Base-by-base conservation (phyloP, 2,888 invertebrate genomes). In the Zaprionus bogoriensis region DNA sequence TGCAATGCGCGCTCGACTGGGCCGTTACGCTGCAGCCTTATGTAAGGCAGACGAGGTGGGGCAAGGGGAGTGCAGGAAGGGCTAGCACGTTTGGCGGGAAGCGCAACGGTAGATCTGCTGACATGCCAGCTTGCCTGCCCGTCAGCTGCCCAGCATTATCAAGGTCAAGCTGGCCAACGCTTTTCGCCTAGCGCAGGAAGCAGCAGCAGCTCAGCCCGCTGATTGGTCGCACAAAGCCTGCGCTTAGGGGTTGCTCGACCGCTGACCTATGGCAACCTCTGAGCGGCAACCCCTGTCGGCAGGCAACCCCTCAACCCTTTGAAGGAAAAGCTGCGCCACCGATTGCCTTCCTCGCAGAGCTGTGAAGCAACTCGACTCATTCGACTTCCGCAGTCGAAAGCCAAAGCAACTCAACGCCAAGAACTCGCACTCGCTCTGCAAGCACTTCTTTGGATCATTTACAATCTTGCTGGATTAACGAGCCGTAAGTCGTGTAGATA, bases 301-400 rank as follows among this genome's bases (percentile, higher is more conserved):
- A 32, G 30, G 20, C 10, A 10, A 10, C 4, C 14, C 38, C n/a
- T 9, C 22, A 23, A 44, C 65, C 65, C 66, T n/a, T 28, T 77
- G 63, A 55, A 58, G 67, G 52, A 30, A 61, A 79, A 73, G 57
- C 41, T 52, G 70, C 44, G 46, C 25, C 30, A 66, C 23, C 17
- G 7, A 22, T 25, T 65, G 70, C 46, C 76, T 86, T 83, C 81
- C 47, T 77, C 53, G 67, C 36, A 4, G 22, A 17, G 25, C 54
- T 44, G 30, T 41, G 14, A 19, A 46, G 42, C 42, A 61, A 30
- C n/a, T 12, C 52, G 63, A 46, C 50, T 84, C 87, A 89, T 89
- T 89, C 88, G 87, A 86, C 90, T 89, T 79, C 74, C 74, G 72
- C 80, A 89, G 89, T 89, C 88, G 89, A 88, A 86, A 87, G 77